Evolutionary conservation across 2,888 invertebrate genomes (phyloP), one percentile per base, ranked within the genome.

Genomic region (Cyclophora punctaria): DNA sequence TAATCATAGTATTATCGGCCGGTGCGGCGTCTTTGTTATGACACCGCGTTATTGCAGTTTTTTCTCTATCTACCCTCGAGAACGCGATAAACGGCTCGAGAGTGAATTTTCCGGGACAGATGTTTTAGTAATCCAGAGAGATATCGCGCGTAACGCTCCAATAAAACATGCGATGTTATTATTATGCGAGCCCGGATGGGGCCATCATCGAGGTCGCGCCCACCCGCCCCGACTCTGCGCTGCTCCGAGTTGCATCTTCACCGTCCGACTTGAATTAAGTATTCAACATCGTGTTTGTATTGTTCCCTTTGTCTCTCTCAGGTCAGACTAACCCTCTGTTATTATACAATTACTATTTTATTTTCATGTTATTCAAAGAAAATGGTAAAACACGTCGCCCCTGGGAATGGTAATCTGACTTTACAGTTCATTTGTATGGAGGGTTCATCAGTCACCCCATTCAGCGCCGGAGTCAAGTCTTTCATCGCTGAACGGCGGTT

Each of bases 31-130:
- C 87, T 85, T 78, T 87, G 87, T 87, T 87, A 87, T 87, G 86
- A 86, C 85, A 84, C 81, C 81, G 75, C 80, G 82, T 83, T 87
- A 86, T 85, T 87, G 88, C 87, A 86, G 79, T 84, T 85, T 85
- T 85, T 86, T 84, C 79, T 80, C 75, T 78, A 81, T 82, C 84
- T 83, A 77, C 85, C 84, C 83, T 80, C 80, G 69, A 78, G 75
- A 69, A 68, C 66, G 71, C 82, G 79, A 80, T 80, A 80, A 81
- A 78, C 73, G 78, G 59, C 67, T 77, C 71, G 76, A 83, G 83
- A 84, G 86, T 81, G 83, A 85, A 87, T 86, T 86, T 86, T 85
- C 87, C 84, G 84, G 78, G 82, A 85, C 87, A 87, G 87, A 87
- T 87, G 87, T 85, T 85, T 81, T 80, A 81, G 85, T 78, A 79